Base-by-base conservation (phyloP, 2,888 invertebrate species). In the Nineta flava region DNA sequence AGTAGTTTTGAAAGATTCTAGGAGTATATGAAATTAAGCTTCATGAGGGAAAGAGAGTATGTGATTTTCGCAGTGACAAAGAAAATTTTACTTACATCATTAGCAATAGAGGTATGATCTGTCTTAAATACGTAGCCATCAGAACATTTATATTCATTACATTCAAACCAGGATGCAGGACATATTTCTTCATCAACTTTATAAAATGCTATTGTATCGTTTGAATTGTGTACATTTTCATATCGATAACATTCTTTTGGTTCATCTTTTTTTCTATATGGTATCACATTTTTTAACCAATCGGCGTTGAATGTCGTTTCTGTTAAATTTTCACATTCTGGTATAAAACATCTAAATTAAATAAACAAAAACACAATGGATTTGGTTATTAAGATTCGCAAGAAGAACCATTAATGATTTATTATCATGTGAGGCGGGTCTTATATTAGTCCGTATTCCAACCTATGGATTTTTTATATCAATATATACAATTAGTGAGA, bases 271-370 rank as follows among this genome's bases (percentile, higher is more conserved):
- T 55, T 53, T n/a, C n/a, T 6, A 48, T 56, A 63, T 5, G 68
- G 67, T 13, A 67, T 58, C 0, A 65, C 65, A 51, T 61, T 59
- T 9, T 50, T 41, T 31, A 68, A 43, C 67, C 68, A 69, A 3
- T 54, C 45, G 4, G 64, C 58, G 16, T 61, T 53, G 47, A 55
- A 62, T 26, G 53, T 50, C 7, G 62, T 53, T 21, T 48, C 44
- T 9, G 46, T 34, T n/a, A 49, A 43, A 7, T 47, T 46, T 49
- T 67, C 66, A 50, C 67, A 67, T 48, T 58, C 61, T n/a, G 65
- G 63, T 34, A 67, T 57, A 54, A 59, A 53, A 56, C 65, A 66
- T 51, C 66, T 66, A 53, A 6, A 26, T 26, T 34, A 32, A 35
- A 46, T 15, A 35, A 35, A 12, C 26, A 46, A 34, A 32, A 26